Percentiles rank a stretch among this genome's conserved stretches.
These are phyloP conservation scores for Chelonoidis abingdonii DNA, from an alignment of 2,113 vertebrate species.

Conservation along the genomic window DNA sequence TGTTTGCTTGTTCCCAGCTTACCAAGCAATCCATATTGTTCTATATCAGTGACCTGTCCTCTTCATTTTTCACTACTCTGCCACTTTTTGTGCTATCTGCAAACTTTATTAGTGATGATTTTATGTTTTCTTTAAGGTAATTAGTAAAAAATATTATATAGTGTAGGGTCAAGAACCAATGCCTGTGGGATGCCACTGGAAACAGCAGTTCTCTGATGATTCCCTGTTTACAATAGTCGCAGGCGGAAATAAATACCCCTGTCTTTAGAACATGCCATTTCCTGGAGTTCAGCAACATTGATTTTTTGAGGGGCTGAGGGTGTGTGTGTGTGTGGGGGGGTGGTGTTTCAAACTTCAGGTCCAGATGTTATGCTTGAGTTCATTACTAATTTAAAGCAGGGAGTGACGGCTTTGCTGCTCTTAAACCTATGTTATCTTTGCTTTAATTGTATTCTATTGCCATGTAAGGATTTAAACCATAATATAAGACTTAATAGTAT, in stretches of 20 bases:
- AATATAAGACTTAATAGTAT: not conserved
- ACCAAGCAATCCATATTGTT: too few species aligned
- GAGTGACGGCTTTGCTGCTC: too few species aligned
- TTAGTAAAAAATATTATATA: too few species aligned
- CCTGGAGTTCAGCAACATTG: not conserved
- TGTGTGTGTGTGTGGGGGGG: too few species aligned
- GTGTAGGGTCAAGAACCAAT: too few species aligned
- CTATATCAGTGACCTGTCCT: too few species aligned
- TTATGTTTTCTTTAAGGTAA: too few species aligned
- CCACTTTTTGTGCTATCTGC: too few species aligned
- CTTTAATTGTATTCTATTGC: not conserved
- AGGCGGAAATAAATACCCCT: not conserved
- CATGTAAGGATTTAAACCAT: not conserved
- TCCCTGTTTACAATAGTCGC: not conserved
- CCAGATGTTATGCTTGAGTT: not conserved
- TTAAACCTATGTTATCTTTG: not conserved
- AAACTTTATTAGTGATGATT: too few species aligned
- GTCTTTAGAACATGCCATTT: not conserved
- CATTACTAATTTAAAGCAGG: not conserved
- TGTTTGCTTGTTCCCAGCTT: too few species aligned
- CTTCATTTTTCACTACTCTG: too few species aligned
- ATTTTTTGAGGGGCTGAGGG: not conserved
- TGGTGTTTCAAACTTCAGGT: not conserved
- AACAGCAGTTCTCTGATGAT: not conserved
- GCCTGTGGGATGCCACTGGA: too few species aligned